Conservation (phyloP, 64 coral and sea anemone species). For the Montipora sp. region DNA sequence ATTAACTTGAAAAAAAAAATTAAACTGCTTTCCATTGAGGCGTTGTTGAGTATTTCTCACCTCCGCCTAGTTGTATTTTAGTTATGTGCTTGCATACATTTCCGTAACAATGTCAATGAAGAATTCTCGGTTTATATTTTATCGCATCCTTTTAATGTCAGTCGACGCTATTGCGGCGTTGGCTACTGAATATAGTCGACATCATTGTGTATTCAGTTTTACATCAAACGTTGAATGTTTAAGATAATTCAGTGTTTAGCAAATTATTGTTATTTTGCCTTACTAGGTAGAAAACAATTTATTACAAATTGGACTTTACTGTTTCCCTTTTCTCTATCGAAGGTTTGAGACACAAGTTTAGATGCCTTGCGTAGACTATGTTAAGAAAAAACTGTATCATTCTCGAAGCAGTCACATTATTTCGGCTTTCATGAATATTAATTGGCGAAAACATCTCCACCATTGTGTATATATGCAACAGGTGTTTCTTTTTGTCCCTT, state of each 20-base stretch:
- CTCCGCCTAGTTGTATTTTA: not conserved
- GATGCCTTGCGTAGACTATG: too few species aligned
- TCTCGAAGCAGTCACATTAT: too few species aligned
- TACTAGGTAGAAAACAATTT: not conserved
- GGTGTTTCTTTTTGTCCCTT: not conserved
- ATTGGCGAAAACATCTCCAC: not conserved
- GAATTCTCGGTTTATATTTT: too few species aligned
- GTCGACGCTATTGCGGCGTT: too few species aligned
- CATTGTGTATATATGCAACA: constrained; percentile 1
- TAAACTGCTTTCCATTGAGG: too few species aligned
- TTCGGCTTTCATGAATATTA: not conserved
- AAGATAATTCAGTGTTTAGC: too few species aligned
- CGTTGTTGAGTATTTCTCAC: not conserved
- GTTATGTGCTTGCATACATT: not conserved
- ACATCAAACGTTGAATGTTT: too few species aligned
- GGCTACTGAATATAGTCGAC: too few species aligned
- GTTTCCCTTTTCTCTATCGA: not conserved
- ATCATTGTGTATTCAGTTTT: too few species aligned
- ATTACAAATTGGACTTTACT: not conserved
- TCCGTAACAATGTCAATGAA: not conserved
- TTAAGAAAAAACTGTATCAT: not conserved
- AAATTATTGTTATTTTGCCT: not conserved
- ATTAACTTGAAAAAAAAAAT: not conserved
- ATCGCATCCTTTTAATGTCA: too few species aligned
- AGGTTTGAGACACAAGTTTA: not conserved